Evolutionary conservation across 64 coral and sea anemone genomes (phyloP), one percentile per base, ranked within the genome.

Genomic region (Trachythela sp.): DNA sequence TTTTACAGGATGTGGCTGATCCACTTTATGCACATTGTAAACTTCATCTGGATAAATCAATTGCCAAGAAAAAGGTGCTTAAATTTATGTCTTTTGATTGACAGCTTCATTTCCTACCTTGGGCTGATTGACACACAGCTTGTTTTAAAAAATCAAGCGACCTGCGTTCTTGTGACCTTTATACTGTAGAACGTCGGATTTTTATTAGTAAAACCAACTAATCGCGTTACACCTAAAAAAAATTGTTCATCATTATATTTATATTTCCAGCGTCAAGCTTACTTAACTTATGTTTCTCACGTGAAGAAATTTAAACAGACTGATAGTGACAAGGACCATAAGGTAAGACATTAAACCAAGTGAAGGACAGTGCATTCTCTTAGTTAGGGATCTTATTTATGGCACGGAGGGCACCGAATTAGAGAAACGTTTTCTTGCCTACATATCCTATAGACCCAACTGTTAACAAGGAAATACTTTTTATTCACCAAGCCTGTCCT

Each of bases 21-120:
- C 75, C 75, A 80, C 38, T 80, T 35, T 80, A 80, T 39, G 75
- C 75, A 29, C 75, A 80, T 80, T 80, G 75, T 37, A 80, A 80
- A 37, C 75, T 80, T 34, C 75, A 80, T 22, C 30, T 80, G 8
- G 75, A 80, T 30, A 80, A 80, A 80, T 37, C 75, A 35, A 80
- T 80, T 37, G 75, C 75, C 8, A 37, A 80, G 75, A 80, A 80
- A 37, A 80, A 80, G 75, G 75, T 80, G 8, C 11, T 9, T 64
- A 2, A 24, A 8, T 8, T 64, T 18, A 6, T 22, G 20, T 64
- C 22, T 64, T 18, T 26, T n/a, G 6, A 27, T n/a, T 1, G 20
- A 0, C 13, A 20, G 26, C 8, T n/a, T 27, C 13, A 64, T 64
- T 64, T 18, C 56, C 26, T 35, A 80, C 26, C 26, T 80, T 6